These are phyloP conservation scores for Aleiodes alternator DNA, from an alignment of 2,888 invertebrate genomes.

Conservation along the genomic window DNA sequence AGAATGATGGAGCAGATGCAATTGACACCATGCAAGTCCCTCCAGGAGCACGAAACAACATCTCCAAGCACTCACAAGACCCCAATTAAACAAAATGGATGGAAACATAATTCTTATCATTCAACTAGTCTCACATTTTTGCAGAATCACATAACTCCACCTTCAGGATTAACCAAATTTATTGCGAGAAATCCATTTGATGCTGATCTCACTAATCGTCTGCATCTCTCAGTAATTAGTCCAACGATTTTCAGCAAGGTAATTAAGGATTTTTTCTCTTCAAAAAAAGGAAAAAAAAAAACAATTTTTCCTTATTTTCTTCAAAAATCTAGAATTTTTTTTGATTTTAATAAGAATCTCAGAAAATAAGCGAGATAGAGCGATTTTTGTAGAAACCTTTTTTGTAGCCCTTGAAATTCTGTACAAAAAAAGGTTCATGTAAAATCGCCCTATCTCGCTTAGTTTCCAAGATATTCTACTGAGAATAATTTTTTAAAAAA, in stretches of 20 bases:
- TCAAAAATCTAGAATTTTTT: conserved; percentile 13
- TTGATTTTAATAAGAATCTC: neutral
- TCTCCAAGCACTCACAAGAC: conserved; percentile 48
- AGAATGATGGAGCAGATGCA: conserved; percentile 14
- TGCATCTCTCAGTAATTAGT: conserved; percentile 84
- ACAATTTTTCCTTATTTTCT: neutral
- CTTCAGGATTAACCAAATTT: conserved; percentile 77
- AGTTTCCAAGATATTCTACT: too few species aligned
- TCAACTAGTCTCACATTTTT: conserved; percentile 67
- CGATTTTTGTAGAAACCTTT: too few species aligned
- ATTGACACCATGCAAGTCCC: conserved; percentile 3
- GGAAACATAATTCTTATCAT: conserved; percentile 52
- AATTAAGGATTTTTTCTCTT: neutral
- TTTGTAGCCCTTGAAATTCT: too few species aligned
- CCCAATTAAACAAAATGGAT: conserved; percentile 59
- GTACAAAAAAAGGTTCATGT: too few species aligned
- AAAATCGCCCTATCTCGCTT: too few species aligned
- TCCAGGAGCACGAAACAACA: neutral
- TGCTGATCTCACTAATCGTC: conserved; percentile 79
- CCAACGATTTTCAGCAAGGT: conserved; percentile 73
- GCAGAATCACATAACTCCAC: conserved; percentile 77
- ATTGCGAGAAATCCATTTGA: conserved; percentile 83
- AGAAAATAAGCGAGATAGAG: too few species aligned
- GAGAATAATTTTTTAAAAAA: too few species aligned
- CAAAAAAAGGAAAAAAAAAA: neutral